phyloP scores from a whole-genome alignment of 2,797 vertebrate genomes.

The Ptychadena robeensis region DNA sequence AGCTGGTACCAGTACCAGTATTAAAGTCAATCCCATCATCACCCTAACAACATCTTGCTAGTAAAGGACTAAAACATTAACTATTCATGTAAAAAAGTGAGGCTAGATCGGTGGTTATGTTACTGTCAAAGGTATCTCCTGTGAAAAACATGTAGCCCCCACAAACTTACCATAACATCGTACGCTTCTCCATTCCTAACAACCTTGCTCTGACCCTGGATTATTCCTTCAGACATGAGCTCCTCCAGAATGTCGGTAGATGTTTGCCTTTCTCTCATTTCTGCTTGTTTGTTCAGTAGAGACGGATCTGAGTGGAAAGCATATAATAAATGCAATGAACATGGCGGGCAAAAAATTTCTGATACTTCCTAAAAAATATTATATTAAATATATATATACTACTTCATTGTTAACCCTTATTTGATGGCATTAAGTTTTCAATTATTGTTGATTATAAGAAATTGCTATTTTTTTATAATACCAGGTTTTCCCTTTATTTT shows the following conservation, averaged over 20 bases:
- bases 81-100: background rate
- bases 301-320: slow-evolving; percentile 40
- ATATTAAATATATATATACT: no score
- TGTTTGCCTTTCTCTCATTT: slow-evolving; percentile 69
- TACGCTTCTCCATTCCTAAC: slow-evolving; percentile 73
- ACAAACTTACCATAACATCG: slow-evolving; percentile 75
- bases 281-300: slow-evolving; percentile 16
- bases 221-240: slow-evolving; percentile 83
- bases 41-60: no score
- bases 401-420: no score
- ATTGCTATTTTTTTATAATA: no score
- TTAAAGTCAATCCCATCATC: no score
- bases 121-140: background rate
- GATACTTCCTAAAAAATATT: no score
- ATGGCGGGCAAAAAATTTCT: background rate
- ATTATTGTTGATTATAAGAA: no score
- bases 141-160: background rate
- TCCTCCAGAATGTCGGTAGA: slow-evolving; percentile 86
- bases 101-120: background rate
- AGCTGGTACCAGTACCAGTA: no score
- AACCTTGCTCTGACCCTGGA: slow-evolving; percentile 71
- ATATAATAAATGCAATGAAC: background rate
- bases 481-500: no score
- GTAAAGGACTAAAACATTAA: no score
- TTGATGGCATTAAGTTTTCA: no score